These are phyloP conservation scores for Rhinopomastus cyanomelas DNA, from an alignment of 2,113 vertebrate genomes.

Conservation along the genomic window DNA sequence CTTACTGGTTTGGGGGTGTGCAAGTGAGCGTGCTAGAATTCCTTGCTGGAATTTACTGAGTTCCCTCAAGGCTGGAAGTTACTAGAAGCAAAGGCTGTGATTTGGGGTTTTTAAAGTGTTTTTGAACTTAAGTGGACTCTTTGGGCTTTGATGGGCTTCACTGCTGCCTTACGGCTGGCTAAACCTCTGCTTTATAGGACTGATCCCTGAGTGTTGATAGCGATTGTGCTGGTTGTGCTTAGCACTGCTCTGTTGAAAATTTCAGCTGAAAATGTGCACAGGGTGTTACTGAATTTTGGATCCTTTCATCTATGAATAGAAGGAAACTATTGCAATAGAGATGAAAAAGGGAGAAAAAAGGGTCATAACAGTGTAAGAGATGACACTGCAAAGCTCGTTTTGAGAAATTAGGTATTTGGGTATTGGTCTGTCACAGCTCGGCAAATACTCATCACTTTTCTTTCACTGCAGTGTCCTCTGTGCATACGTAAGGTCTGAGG, in stretches of 20 bases:
- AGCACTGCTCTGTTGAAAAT: neutral
- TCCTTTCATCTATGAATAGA: neutral
- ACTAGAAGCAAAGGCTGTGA: neutral
- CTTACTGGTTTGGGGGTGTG: neutral
- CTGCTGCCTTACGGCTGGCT: neutral
- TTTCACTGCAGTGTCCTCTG: fast-evolving
- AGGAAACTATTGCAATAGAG: neutral
- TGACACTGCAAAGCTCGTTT: fast-evolving
- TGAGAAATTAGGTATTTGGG: neutral
- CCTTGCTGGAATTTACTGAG: neutral
- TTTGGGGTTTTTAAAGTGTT: neutral
- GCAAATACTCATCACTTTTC: neutral
- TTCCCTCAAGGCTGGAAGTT: no score
- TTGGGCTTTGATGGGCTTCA: neutral
- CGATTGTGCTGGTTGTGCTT: neutral
- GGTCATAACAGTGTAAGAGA: neutral
- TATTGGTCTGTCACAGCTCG: neutral
- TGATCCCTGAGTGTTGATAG: neutral
- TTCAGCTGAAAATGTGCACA: neutral
- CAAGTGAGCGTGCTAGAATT: neutral
- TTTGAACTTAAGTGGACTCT: neutral
- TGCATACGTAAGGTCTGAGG: neutral
- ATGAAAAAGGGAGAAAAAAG: neutral
- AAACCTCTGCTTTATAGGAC: neutral
- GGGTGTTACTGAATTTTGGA: neutral